Conservation (phyloP, 2,113 vertebrate genomes). For the Pantherophis guttatus region DNA sequence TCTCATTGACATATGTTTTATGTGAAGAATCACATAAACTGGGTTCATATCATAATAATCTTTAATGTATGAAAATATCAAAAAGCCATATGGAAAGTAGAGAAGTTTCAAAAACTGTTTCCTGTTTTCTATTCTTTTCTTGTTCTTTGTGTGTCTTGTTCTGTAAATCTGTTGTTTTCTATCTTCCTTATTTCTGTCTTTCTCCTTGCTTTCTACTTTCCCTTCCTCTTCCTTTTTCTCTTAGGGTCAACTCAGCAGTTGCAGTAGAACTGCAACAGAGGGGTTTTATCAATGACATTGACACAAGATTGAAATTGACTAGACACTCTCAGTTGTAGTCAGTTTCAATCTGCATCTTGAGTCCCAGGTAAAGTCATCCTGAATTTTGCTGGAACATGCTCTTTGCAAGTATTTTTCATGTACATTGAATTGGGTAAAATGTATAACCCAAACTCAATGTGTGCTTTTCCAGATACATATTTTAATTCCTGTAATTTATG, state of each 20-base stretch:
- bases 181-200: not conserved
- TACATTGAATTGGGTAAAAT: slow-evolving; percentile 21
- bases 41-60: not conserved
- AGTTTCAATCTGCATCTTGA: slow-evolving; percentile 34
- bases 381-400: slow-evolving; percentile 16
- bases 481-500: not conserved
- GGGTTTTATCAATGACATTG: slow-evolving; percentile 27
- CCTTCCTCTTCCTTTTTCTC: not conserved
- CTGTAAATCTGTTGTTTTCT: slow-evolving; percentile 26
- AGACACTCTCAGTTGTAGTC: slow-evolving; percentile 26
- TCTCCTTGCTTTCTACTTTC: not conserved
- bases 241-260: slow-evolving; percentile 28
- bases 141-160: not conserved
- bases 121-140: slow-evolving; percentile 7
- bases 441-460: slow-evolving; percentile 7
- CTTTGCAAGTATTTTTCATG: slow-evolving; percentile 23
- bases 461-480: slow-evolving; percentile 10
- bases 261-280: slow-evolving; percentile 26
- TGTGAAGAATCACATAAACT: not conserved
- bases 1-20: not conserved
- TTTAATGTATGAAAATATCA: not conserved
- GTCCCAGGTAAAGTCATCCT: not conserved
- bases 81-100: not conserved
- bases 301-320: slow-evolving; percentile 29
- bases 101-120: not conserved